Evolutionary conservation across 2,888 invertebrate species (phyloP).

Genomic region (Imbricaverruca yamaguchii): DNA sequence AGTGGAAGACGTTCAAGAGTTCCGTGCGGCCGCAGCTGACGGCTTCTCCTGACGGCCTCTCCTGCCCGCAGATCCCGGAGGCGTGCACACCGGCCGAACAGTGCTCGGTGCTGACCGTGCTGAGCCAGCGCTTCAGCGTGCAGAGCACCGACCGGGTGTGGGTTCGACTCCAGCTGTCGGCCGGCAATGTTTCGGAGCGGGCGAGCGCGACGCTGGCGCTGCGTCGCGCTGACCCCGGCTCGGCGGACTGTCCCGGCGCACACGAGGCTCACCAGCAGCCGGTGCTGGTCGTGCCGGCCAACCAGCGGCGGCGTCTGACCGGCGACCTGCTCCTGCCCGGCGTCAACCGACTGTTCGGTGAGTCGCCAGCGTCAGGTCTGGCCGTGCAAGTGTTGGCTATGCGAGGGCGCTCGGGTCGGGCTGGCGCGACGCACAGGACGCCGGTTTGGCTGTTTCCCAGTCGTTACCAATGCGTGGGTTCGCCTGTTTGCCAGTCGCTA

Average conservation of each 20-base stretch:
- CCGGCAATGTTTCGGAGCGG: too few species aligned
- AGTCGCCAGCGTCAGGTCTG: background rate
- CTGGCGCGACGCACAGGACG: too few species aligned
- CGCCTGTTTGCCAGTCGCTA: too few species aligned
- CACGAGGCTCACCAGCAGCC: background rate
- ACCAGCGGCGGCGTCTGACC: background rate
- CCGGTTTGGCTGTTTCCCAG: too few species aligned
- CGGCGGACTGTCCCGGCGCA: background rate
- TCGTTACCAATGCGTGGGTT: too few species aligned
- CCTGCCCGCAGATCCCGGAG: background rate
- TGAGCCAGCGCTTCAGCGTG: background rate
- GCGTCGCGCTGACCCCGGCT: background rate
- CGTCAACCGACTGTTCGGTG: background rate
- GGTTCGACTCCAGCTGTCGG: background rate
- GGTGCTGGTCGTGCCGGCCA: slow-evolving; percentile 1
- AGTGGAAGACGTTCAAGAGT: too few species aligned
- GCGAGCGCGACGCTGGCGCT: too few species aligned
- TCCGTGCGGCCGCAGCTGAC: too few species aligned
- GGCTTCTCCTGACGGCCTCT: too few species aligned
- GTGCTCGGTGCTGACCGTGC: background rate
- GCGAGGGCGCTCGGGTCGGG: too few species aligned
- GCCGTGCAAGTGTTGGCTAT: too few species aligned
- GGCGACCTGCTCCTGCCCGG: background rate
- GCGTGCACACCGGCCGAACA: background rate
- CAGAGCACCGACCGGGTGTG: background rate